Evolutionary conservation across 1,140 invertebrate genomes (phyloP), one percentile per base, ranked within the genome.

Genomic region (Neodiprion virginianus): DNA sequence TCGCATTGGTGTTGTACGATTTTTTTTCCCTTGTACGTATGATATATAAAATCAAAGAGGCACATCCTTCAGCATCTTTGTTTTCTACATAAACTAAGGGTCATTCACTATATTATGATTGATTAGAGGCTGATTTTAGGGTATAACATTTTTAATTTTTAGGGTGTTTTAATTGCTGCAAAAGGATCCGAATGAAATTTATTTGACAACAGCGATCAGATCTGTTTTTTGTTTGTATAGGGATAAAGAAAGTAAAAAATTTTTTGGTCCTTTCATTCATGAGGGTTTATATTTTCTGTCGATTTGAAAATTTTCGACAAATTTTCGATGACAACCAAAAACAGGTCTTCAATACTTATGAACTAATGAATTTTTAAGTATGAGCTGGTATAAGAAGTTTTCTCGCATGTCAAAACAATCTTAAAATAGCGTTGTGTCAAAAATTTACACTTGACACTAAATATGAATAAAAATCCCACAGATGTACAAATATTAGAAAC

Each of bases 401-500:
- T 65, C 61, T 14, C 12, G 61, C 12, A 14, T 65, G 17, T 65
- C 7, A 14, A 21, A 65, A 65, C 71, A 74, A 12, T 72, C 17
- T 67, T 21, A 49, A 72, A 49, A 72, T 53, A 70, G 61, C 9
- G 48, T 72, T 74, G 48, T 80, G 72, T 81, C 53, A 40, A 40
- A 40, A 40, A 40, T 75, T 53, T 67, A 77, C 72, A 77, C 69
- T 80, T 65, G 73, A 72, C 74, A 76, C 77, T 76, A 72, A 75
- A 79, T 67, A 66, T 67, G 72, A 75, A 80, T 74, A 73, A 75
- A 48, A 80, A 81, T 79, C 79, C 77, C 78, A 77, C 78, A 82
- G 80, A 82, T 84, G 82, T 85, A 84, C 80, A 84, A 86, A 86
- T 80, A 76, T 76, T 86, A 86, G 82, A 73, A 4, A 40, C 28